Percentiles rank a stretch among this genome's conserved stretches.
These are phyloP conservation scores for Rhopalosiphum maidis DNA, from an alignment of 1,140 invertebrate genomes.

Conservation along the genomic window DNA sequence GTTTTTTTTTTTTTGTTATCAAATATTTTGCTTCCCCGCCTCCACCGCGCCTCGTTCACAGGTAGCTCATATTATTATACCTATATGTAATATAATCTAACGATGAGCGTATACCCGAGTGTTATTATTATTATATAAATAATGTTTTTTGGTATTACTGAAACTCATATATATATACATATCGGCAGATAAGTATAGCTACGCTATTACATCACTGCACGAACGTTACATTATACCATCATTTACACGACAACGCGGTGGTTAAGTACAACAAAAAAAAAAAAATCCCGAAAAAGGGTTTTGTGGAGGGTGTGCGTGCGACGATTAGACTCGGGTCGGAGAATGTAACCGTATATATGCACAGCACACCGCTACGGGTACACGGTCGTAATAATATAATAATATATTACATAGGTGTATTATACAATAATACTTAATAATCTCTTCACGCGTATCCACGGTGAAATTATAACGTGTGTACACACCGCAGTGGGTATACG, in stretches of 20 bases:
- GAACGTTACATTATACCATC: neutral
- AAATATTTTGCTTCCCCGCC: neutral
- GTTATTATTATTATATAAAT: neutral
- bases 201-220: neutral
- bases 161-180: neutral
- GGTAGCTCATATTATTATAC: slow-evolving; percentile 4
- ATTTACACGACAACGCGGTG: neutral
- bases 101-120: neutral
- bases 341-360: neutral
- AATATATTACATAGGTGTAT: neutral
- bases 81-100: slow-evolving; percentile 9
- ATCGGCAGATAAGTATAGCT: neutral
- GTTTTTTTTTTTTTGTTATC: slow-evolving; percentile 13
- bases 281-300: neutral
- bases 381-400: neutral
- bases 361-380: neutral
- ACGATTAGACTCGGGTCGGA: neutral
- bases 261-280: neutral
- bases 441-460: neutral
- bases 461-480: neutral
- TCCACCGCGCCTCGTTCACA: neutral
- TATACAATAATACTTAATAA: neutral
- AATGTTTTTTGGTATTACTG: neutral
- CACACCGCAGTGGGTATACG: neutral
- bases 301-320: neutral